phyloP scores from a whole-genome alignment of 2,113 vertebrate genomes.

The Tyrannus savana region DNA sequence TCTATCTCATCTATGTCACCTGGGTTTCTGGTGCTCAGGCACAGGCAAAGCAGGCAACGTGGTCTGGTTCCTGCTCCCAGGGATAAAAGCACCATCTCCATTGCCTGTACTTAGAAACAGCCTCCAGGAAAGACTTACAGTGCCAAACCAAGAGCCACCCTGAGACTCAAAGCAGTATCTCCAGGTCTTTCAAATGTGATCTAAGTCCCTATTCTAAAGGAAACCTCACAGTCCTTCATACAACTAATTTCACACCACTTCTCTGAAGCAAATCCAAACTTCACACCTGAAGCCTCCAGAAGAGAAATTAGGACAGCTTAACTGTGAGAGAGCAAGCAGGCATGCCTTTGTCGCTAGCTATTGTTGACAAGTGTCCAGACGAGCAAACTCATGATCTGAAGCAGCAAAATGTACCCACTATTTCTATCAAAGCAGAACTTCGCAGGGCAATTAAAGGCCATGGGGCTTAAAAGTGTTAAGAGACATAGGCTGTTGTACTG shows the following conservation, averaged over 20 bases:
- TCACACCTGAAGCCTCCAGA: background rate
- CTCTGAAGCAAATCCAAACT: background rate
- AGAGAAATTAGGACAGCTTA: background rate
- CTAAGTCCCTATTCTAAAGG: background rate
- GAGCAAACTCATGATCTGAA: background rate
- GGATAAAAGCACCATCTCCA: background rate
- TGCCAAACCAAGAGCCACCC: background rate
- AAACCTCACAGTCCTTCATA: background rate
- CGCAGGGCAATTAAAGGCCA: background rate
- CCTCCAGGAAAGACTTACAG: background rate
- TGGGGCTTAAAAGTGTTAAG: background rate
- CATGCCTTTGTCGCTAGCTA: background rate
- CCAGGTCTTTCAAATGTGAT: background rate
- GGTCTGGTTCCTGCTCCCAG: background rate
- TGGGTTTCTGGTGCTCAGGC: background rate
- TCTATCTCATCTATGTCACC: background rate
- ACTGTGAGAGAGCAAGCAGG: background rate
- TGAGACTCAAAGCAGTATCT: background rate
- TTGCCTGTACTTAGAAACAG: background rate
- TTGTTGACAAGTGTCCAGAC: background rate
- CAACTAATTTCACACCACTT: background rate
- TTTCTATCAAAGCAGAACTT: background rate
- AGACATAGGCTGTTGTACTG: background rate
- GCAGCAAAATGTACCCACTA: background rate
- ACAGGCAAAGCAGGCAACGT: background rate